Evolutionary conservation across 2,888 invertebrate species (phyloP), one percentile per base, ranked within the genome.

Genomic region (Drosophila peninsularis): DNA sequence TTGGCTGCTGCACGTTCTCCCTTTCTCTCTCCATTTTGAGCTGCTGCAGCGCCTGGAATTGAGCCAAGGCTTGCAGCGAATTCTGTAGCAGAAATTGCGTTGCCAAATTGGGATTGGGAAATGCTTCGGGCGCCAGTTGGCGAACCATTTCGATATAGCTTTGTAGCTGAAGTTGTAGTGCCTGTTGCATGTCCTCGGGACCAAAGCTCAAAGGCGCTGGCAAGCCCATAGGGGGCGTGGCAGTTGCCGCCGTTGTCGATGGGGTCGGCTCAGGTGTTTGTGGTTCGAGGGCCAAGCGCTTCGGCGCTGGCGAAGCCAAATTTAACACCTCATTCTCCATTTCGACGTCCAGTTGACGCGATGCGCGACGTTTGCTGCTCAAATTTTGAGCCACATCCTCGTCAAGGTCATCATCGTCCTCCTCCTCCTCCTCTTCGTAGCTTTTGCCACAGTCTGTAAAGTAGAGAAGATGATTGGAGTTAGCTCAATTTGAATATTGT

Each of bases 11-110:
- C 42, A 47, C 45, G 3, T 47, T 36, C 21, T 34, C 91, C 64
- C 90, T 91, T 55, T 77, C 75, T 14, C 83, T 90, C 84, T 93
- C 94, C 60, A 94, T 93, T 65, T 94, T 94, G 56, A 94, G 93
- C 77, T 96, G 95, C 80, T 97, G 96, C 64, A 97, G 93, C 78
- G 96, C 96, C 89, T 97, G 96, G 66, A 96, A 93, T 91, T 97
- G 96, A 84, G 96, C 96, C 89, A 97, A 95, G 6, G 96, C 96
- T 91, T 97, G 97, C 91, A 92, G 79, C 5, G 91, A 96, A 92
- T 96, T 96, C 91, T 96, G 96, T 60, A 96, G 92, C 91, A 96
- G 95, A 90, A 96, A 95, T 90, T 96, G 96, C 24, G 95, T 94
- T 82, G 90, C 89, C 34, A 92, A 72, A 54, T 85, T 85, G 10